Percentiles rank a stretch among this genome's conserved stretches.
Conservation (phyloP, 1,140 invertebrate species). For the Doryteuthis pealeii region DNA sequence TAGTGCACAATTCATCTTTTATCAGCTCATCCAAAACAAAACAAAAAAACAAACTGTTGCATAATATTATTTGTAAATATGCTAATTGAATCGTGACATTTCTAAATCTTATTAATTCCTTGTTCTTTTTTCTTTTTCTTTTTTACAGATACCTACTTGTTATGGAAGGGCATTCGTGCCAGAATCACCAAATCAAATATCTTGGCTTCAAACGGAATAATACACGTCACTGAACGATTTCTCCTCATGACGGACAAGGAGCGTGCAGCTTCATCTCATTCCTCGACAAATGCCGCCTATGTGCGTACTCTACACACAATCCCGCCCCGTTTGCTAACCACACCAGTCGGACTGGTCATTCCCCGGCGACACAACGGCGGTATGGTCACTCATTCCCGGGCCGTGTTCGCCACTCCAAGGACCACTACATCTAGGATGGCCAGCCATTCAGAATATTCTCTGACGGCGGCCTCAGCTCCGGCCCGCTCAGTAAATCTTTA, state of each 20-base stretch:
- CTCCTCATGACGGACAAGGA: conserved; percentile 22
- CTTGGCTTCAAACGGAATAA: conserved; percentile 34
- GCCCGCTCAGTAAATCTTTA: background rate
- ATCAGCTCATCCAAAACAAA: too few relatives aligned
- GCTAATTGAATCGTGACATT: too few relatives aligned
- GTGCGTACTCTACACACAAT: background rate
- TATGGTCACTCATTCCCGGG: background rate
- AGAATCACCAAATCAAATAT: conserved; percentile 32
- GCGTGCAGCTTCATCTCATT: background rate
- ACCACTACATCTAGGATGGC: background rate
- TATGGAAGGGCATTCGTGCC: conserved; percentile 29
- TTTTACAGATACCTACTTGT: conserved; percentile 27
- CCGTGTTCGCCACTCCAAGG: background rate
- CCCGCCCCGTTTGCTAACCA: background rate
- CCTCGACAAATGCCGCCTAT: background rate
- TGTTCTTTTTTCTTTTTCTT: background rate
- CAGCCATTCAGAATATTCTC: background rate
- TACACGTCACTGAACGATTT: conserved; percentile 35
- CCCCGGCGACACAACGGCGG: background rate
- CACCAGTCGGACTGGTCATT: background rate
- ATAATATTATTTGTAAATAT: too few relatives aligned
- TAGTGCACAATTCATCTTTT: too few relatives aligned
- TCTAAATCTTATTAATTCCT: too few relatives aligned
- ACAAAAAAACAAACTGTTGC: too few relatives aligned
- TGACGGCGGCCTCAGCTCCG: background rate